Base-by-base conservation (phyloP, 2,888 invertebrate genomes). In the Cyclophora albipunctata region DNA sequence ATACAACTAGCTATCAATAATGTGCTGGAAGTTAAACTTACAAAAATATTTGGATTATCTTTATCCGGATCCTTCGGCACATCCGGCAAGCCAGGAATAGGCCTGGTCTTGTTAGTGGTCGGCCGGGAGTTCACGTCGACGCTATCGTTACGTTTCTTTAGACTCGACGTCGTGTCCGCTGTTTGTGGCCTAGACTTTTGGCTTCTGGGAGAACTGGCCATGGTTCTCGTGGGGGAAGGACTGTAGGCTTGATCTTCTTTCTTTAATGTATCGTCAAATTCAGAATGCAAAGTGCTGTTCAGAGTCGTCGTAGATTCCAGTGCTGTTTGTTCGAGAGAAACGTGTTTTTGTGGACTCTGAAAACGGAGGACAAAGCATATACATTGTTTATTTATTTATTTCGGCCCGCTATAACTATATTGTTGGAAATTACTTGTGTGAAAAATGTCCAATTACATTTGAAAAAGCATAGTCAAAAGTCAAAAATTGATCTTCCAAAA, bases 31-130 rank as follows among this genome's bases (percentile, higher is more conserved):
- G 20, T 20, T 20, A 20, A 20, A 73, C 84, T 78, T 60, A 88
- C 87, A 61, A 58, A 59, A 57, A 88, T 67, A 63, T 84, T 69
- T 33, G 84, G 79, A 54, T 70, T 80, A 52, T 89, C 87, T 49
- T 82, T 75, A 62, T 89, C 86, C 7, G 88, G 89, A 54, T 89
- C 81, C 53, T 66, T 71, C 0, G 86, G 89, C 2, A 75, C 33
- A 43, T 33, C 43, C 1, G 67, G 63, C 53, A 71, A 53, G 42
- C 67, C 71, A 1, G 86, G 83, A 7, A 87, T 85, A 3, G 88
- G 85, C 42, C 81, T 76, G 2, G 80, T 69, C 53, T 71, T 81
- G n/a, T 67, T 73, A 0, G 75, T 75, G 2, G 71, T 75, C 0
- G 80, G 73, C 5, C 75, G 59, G 2, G 75, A 72, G 0, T 54